A percentile compares a stretch with the other conserved stretches of the same genome.
phyloP scores from a whole-genome alignment of 2,888 invertebrate species.

The Pammene aurita region DNA sequence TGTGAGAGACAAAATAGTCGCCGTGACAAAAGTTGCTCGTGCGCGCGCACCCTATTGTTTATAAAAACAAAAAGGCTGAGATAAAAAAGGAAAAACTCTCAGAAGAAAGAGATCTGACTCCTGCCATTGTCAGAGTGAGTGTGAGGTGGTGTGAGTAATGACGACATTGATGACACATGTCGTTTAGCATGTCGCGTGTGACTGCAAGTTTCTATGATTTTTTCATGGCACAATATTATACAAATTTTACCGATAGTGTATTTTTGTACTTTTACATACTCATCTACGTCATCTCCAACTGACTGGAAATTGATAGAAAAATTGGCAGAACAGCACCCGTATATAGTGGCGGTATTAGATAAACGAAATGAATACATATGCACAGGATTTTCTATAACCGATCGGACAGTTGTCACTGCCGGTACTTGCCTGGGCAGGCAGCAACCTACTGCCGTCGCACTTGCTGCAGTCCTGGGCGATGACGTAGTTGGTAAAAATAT shows the following conservation, averaged over 20 bases:
- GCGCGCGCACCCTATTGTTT: no score
- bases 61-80: no score
- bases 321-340: slow-evolving; percentile 65
- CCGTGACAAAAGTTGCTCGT: no score
- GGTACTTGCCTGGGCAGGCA: slow-evolving; percentile 57
- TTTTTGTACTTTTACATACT: slow-evolving; percentile 7
- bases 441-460: slow-evolving; percentile 54
- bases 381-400: slow-evolving; percentile 61
- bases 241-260: slow-evolving; percentile 27
- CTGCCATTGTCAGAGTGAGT: slow-evolving; percentile 18
- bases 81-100: no score
- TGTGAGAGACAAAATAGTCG: no score
- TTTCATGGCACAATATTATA: slow-evolving; percentile 47
- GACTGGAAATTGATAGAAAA: slow-evolving; percentile 54
- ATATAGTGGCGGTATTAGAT: slow-evolving; percentile 62
- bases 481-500: slow-evolving; percentile 49
- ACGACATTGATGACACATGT: slow-evolving; percentile 10
- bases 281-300: slow-evolving; percentile 2
- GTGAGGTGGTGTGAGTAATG: no score
- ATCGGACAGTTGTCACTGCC: slow-evolving; percentile 62
- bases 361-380: slow-evolving; percentile 56
- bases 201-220: slow-evolving; percentile 52
- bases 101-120: slow-evolving; percentile 4
- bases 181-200: not conserved
- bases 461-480: slow-evolving; percentile 55